A percentile compares a stretch with the other conserved stretches of the same genome.
phyloP scores from a whole-genome alignment of 2,888 invertebrate species.

The Hyalella azteca region DNA sequence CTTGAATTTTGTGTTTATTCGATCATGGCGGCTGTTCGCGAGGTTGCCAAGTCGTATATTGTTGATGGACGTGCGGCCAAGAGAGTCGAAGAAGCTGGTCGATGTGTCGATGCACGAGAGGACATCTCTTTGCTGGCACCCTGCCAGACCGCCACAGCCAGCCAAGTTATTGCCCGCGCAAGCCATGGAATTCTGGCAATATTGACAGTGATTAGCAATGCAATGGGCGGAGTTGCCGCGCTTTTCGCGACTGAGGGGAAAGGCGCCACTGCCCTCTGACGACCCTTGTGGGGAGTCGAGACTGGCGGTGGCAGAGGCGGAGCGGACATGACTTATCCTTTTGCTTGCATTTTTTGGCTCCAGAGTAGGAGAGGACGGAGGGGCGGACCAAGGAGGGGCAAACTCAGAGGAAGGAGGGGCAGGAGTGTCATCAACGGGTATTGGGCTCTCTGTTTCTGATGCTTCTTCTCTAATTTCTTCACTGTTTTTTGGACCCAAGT shows the following conservation, averaged over 20 bases:
- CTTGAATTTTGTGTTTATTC: not conserved
- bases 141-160: not conserved
- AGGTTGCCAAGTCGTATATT: slow-evolving; percentile 10
- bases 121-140: not conserved
- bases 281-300: too few species aligned
- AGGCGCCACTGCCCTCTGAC: not conserved
- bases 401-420: not conserved
- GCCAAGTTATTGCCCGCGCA: not conserved
- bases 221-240: not conserved
- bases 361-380: slow-evolving; percentile 17
- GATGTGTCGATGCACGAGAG: not conserved
- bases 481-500: not conserved
- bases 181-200: not conserved
- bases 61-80: not conserved
- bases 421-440: not conserved
- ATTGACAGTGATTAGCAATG: too few species aligned
- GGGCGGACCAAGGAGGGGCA: not conserved
- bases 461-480: too few species aligned
- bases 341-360: not conserved
- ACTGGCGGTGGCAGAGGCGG: not conserved
- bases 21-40: not conserved
- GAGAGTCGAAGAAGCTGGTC: not conserved
- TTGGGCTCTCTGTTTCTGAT: not conserved
- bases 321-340: not conserved
- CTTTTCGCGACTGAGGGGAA: not conserved